Evolutionary conservation across 2,888 invertebrate genomes (phyloP), one percentile per base, ranked within the genome.

Genomic region (Uropetala carovei): DNA sequence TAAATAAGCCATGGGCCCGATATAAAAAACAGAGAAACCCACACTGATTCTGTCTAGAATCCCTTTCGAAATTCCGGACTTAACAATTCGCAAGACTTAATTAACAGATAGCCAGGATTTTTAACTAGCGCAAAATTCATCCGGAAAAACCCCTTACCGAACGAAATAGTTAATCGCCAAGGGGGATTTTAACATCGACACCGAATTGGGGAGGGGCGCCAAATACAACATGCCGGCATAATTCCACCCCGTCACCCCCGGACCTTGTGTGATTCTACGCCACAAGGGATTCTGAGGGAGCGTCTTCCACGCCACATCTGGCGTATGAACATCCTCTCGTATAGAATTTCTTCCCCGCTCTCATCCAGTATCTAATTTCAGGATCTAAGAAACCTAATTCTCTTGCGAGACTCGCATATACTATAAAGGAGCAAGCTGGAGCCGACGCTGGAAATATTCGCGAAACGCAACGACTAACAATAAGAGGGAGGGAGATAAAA

Each of bases 381-480:
- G 75, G 75, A 75, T 75, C 75, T 75, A 75, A 75, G 75, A 75
- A 75, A 75, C 75, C 75, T 27, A 75, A 75, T 75, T 75, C 75
- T n/a, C n/a, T 75, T 27, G 75, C 27, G 27, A 75, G 75, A 75
- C 75, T 75, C 75, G 22, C 13, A 27, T 13, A 22, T 75, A 75
- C 5, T 10, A 75, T 22, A 75, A 68, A 75, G 11, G 10, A 11
- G 10, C 64, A 7, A 64, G 16, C 64, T 27, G 43, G 43, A 43
- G n/a, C 22, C 22, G 22, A n/a, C n/a, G 4, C 16, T n/a, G 22
- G 75, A 75, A 75, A 75, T 10, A 11, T 75, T 75, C 27, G 75
- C 22, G 64, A 16, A 75, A 75, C 43, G 75, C 10, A 75, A 43
- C 43, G 43, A 43, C 43, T 43, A 43, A n/a, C n/a, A n/a, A n/a